These are phyloP conservation scores for Ochropacha duplaris DNA, from an alignment of 2,888 invertebrate genomes.

Conservation along the genomic window DNA sequence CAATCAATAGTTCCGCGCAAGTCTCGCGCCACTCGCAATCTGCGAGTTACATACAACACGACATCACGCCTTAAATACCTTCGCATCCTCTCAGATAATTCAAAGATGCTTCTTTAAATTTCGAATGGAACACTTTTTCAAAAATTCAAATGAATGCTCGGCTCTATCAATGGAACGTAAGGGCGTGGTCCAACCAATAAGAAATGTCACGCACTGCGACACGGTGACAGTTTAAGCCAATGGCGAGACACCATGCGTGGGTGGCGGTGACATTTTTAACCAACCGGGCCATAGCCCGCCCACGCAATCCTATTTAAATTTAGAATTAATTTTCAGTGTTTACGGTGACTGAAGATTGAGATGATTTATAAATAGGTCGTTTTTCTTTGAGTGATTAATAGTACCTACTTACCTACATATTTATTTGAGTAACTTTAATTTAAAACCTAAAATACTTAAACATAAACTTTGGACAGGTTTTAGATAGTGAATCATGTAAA, in stretches of 20 bases:
- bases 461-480: too few species aligned
- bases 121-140: neutral
- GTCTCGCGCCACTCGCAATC: slow-evolving; percentile 38
- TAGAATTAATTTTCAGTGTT: neutral
- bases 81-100: neutral
- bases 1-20: slow-evolving; percentile 73
- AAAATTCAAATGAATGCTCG: neutral
- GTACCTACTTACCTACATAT: too few species aligned
- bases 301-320: slow-evolving; percentile 28
- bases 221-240: slow-evolving; percentile 78
- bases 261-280: slow-evolving; percentile 72
- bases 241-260: slow-evolving; percentile 44
- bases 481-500: too few species aligned
- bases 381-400: neutral
- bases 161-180: slow-evolving; percentile 8
- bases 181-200: slow-evolving; percentile 71
- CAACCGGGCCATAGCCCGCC: slow-evolving; percentile 57
- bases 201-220: slow-evolving; percentile 72
- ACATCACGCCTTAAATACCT: slow-evolving; percentile 25
- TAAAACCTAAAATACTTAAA: too few species aligned
- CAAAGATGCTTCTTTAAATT: neutral
- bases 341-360: neutral
- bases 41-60: slow-evolving; percentile 33
- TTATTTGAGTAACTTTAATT: too few species aligned
- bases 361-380: neutral